Evolutionary conservation across 2,797 vertebrate genomes (phyloP).

Genomic region (Gymnocypris eckloni): DNA sequence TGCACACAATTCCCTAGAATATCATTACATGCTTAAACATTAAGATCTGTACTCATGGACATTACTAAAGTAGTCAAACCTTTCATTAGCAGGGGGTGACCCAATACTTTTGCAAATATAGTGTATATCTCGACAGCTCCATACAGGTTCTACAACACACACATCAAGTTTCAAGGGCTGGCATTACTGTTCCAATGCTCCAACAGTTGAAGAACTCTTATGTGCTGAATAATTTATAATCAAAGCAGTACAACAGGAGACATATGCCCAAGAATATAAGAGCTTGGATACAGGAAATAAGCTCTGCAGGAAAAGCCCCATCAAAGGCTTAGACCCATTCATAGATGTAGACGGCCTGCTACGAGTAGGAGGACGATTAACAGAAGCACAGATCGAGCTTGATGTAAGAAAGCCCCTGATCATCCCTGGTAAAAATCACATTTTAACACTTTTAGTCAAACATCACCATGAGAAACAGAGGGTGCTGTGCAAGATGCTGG

Average conservation of each 20-base stretch:
- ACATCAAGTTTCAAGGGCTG: constrained; percentile 3
- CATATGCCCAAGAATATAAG: constrained; percentile 2
- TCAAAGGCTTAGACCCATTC: constrained; percentile 20
- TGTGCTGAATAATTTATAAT: no score
- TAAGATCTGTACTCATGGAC: no score
- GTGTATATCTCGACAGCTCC: neutral
- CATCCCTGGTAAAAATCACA: constrained; percentile 49
- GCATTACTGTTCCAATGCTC: constrained; percentile 1
- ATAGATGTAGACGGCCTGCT: neutral
- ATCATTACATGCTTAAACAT: no score
- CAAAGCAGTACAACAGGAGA: neutral
- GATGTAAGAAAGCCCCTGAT: constrained; percentile 4
- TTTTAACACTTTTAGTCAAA: constrained; percentile 46
- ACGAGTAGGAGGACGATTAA: constrained; percentile 32
- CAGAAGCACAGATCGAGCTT: neutral
- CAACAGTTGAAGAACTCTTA: neutral
- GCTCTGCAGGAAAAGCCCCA: constrained; percentile 23
- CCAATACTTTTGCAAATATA: no score
- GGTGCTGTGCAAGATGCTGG: neutral
- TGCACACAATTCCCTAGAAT: no score
- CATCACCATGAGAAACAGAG: constrained; percentile 47
- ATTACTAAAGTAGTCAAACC: no score
- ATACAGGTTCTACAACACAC: neutral
- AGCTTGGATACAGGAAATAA: neutral
- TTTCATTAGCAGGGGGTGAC: no score